These are phyloP conservation scores for Platycnemis pennipes DNA, from an alignment of 2,888 invertebrate species.

Conservation along the genomic window DNA sequence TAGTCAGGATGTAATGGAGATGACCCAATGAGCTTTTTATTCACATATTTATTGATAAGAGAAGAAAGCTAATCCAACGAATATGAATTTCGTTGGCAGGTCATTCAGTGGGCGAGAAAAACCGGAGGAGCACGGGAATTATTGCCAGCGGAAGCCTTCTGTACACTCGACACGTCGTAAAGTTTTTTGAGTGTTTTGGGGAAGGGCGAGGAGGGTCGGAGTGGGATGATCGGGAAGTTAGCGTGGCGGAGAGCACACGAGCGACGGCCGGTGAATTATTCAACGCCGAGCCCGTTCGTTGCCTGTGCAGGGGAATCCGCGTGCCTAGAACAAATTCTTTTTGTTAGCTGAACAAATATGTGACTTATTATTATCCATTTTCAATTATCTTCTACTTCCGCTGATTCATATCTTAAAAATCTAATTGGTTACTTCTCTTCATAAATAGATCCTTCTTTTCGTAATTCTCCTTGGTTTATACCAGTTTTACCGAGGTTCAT, in stretches of 20 bases:
- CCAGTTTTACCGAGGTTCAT: too few relatives aligned
- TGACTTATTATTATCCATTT: not conserved
- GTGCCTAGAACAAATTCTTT: not conserved
- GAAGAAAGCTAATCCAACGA: not conserved
- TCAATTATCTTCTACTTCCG: too few relatives aligned
- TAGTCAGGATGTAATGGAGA: not conserved
- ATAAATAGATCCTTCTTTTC: too few relatives aligned
- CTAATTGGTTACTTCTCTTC: too few relatives aligned
- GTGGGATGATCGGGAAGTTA: constrained; percentile 41
- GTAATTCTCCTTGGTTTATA: too few relatives aligned
- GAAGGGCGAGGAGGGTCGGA: constrained; percentile 25
- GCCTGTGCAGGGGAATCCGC: not conserved
- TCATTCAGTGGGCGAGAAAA: not conserved
- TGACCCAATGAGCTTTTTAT: not conserved
- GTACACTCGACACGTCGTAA: constrained; percentile 66
- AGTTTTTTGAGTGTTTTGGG: constrained; percentile 47
- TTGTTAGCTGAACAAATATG: not conserved
- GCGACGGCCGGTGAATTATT: constrained; percentile 65
- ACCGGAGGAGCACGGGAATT: constrained; percentile 30
- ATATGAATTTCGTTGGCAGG: constrained; percentile 10
- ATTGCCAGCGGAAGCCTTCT: constrained; percentile 58
- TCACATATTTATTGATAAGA: constrained; percentile 42
- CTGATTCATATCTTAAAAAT: too few relatives aligned
- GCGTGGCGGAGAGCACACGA: constrained; percentile 48
- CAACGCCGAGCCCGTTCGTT: constrained; percentile 32